Conservation (phyloP, 2,888 invertebrate species). For the Heteromyza rotundicornis region DNA sequence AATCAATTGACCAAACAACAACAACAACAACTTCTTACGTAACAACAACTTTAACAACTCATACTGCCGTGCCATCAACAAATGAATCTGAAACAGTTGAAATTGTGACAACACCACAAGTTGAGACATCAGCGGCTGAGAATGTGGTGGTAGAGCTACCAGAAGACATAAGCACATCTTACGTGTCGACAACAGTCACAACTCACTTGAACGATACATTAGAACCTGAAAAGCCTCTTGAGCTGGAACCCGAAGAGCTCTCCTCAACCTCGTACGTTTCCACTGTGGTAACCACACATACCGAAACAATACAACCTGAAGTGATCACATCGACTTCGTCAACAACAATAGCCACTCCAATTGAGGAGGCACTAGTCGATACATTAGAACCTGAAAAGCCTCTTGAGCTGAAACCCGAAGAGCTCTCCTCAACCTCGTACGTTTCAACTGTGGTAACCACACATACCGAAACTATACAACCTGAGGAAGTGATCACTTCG, state of each 20-base stretch:
- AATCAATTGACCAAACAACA: background rate
- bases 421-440: background rate
- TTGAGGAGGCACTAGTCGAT: too few species aligned
- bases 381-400: constrained; percentile 12
- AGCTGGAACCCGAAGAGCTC: constrained; percentile 3
- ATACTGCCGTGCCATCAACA: constrained; percentile 29
- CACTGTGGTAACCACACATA: constrained; percentile 40
- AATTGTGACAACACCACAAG: constrained; percentile 4
- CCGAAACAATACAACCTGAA: constrained; percentile 5
- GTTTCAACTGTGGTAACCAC: background rate
- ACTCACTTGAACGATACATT: background rate
- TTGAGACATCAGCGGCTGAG: too few species aligned
- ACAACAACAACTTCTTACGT: constrained; percentile 32
- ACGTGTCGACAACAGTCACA: too few species aligned
- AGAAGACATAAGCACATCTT: too few species aligned
- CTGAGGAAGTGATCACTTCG: constrained; percentile 13
- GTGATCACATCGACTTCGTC: too few species aligned
- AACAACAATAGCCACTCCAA: too few species aligned
- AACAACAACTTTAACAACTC: constrained; percentile 41
- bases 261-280: constrained; percentile 34
- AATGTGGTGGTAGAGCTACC: background rate
- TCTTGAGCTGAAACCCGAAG: constrained; percentile 9
- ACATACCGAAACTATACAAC: constrained; percentile 4
- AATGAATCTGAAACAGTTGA: constrained; percentile 12
- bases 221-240: constrained; percentile 12